phyloP scores from a whole-genome alignment of 2,113 vertebrate species.

The Hemibagrus wyckioides region DNA sequence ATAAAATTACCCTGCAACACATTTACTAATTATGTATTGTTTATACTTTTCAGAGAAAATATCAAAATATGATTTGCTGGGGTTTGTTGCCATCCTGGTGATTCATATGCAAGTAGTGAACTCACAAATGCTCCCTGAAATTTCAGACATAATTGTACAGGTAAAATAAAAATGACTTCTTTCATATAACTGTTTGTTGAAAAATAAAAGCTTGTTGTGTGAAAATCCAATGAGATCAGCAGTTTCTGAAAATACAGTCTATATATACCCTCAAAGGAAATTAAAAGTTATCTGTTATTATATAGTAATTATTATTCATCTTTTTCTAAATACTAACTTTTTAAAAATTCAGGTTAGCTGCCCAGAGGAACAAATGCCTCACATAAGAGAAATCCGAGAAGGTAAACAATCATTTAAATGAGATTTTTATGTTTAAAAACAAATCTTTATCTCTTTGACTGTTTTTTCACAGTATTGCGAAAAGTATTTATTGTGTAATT shows the following conservation, averaged over 20 bases:
- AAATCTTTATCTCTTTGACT: neutral
- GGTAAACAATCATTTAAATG: conserved; percentile 41
- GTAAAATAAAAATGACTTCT: neutral
- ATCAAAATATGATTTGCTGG: conserved; percentile 2
- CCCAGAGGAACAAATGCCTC: conserved; percentile 38
- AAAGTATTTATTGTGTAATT: neutral
- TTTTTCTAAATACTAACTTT: neutral
- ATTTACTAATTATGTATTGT: too few species aligned
- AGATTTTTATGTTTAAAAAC: neutral
- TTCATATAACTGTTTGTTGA: neutral
- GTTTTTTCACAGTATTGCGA: neutral
- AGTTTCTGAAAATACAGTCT: too few species aligned
- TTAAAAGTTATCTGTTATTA: neutral
- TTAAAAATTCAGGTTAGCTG: conserved; percentile 33
- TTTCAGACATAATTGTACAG: conserved; percentile 16
- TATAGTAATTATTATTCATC: neutral
- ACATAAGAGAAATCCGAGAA: conserved; percentile 49
- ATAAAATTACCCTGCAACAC: neutral
- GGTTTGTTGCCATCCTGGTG: neutral
- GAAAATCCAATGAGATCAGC: too few species aligned
- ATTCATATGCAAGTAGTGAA: neutral
- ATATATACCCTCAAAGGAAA: too few species aligned
- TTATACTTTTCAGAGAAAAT: neutral
- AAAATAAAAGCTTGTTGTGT: too few species aligned
- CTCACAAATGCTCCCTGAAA: conserved; percentile 28